These are phyloP conservation scores for Steromphala cineraria DNA, from an alignment of 2,888 invertebrate species.

Conservation along the genomic window DNA sequence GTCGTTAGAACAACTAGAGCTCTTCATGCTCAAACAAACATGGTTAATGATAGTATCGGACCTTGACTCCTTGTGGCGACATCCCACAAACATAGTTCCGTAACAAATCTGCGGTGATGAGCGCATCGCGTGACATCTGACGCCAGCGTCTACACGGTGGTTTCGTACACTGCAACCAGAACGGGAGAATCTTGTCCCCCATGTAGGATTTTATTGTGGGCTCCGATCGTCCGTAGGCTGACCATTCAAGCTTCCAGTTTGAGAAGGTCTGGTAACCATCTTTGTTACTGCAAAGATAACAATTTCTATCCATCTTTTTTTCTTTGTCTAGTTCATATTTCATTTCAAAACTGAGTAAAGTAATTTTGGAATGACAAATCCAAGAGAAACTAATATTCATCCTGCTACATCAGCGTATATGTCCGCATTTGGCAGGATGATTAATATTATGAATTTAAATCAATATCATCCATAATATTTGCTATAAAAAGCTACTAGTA, in stretches of 20 bases:
- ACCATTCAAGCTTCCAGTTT: slow-evolving; percentile 72
- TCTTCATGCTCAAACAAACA: background rate
- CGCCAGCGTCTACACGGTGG: slow-evolving; percentile 74
- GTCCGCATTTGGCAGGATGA: too few relatives aligned
- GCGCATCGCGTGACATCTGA: slow-evolving; percentile 64
- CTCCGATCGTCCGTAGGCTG: slow-evolving; percentile 66
- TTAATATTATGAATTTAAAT: too few relatives aligned
- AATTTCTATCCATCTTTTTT: too few relatives aligned
- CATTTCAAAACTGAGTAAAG: too few relatives aligned
- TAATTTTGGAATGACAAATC: too few relatives aligned
- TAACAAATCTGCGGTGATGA: slow-evolving; percentile 54
- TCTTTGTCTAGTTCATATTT: too few relatives aligned
- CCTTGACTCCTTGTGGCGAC: slow-evolving; percentile 43
- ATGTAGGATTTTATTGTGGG: slow-evolving; percentile 69
- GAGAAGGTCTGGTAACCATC: slow-evolving; percentile 60
- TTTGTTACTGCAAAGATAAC: slow-evolving; percentile 64
- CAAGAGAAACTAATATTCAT: too few relatives aligned
- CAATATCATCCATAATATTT: too few relatives aligned
- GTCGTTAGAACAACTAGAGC: background rate
- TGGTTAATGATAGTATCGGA: slow-evolving; percentile 15
- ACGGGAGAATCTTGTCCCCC: slow-evolving; percentile 72
- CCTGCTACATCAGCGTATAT: too few relatives aligned
- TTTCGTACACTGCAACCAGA: slow-evolving; percentile 74
- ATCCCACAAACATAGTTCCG: slow-evolving; percentile 64
- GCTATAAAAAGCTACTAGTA: too few relatives aligned